These are phyloP conservation scores for Pissodes strobi DNA, from an alignment of 1,140 invertebrate species.

Conservation along the genomic window DNA sequence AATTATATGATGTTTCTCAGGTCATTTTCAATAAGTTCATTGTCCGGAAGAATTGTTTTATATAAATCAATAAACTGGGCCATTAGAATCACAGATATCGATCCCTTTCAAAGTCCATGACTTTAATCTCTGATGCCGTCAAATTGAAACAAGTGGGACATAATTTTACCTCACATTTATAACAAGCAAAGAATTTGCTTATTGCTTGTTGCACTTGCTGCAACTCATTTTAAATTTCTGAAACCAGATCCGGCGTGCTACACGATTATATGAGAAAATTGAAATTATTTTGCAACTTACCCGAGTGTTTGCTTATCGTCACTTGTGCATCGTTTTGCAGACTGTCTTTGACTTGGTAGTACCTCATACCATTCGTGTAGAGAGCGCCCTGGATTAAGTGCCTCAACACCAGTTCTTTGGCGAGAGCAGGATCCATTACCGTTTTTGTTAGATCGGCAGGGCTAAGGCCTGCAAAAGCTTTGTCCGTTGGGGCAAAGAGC, in stretches of 20 bases:
- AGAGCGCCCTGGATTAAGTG: constrained; percentile 77
- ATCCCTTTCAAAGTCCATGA: too few species aligned
- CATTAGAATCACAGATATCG: too few species aligned
- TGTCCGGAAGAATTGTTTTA: too few species aligned
- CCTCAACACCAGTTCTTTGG: constrained; percentile 75
- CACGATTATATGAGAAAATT: too few species aligned
- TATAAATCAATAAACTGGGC: too few species aligned
- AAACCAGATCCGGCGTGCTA: too few species aligned
- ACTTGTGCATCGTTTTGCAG: constrained; percentile 67
- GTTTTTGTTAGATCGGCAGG: constrained; percentile 65
- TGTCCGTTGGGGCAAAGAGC: constrained; percentile 81
- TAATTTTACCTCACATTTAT: not conserved
- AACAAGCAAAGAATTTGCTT: too few species aligned
- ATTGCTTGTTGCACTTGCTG: not conserved
- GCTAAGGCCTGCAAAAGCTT: constrained; percentile 73
- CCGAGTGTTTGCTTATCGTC: constrained; percentile 76
- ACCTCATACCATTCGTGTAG: constrained; percentile 82
- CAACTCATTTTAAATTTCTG: not conserved
- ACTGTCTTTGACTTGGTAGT: constrained; percentile 80
- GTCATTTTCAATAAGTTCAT: too few species aligned
- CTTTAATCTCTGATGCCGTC: not conserved
- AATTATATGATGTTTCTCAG: too few species aligned
- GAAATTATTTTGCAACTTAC: constrained; percentile 58
- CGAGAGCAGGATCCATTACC: constrained; percentile 64
- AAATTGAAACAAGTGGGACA: not conserved